Conservation (phyloP, 2,113 vertebrate genomes). For the Ploceus nigricollis region DNA sequence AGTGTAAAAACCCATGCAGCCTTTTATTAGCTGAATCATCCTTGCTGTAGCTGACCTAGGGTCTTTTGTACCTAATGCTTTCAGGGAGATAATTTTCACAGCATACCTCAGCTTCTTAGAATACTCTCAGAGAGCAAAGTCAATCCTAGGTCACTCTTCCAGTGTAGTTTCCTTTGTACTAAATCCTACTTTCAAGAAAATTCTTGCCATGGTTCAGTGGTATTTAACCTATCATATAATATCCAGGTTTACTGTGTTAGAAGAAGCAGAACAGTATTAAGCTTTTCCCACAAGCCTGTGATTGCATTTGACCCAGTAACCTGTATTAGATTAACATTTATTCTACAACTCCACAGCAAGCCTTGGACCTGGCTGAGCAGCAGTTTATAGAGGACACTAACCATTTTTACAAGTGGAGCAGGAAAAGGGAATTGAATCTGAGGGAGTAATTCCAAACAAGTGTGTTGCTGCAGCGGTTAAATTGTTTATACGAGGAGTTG, state of each 20-base stretch:
- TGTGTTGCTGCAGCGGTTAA: constrained; percentile 78
- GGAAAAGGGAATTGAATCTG: constrained; percentile 84
- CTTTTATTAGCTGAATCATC: constrained; percentile 60
- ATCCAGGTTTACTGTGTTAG: constrained; percentile 84
- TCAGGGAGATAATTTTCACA: constrained; percentile 67
- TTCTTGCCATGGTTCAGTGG: constrained; percentile 81
- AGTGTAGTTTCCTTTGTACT: constrained; percentile 79
- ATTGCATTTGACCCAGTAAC: constrained; percentile 87
- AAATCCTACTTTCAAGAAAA: constrained; percentile 84
- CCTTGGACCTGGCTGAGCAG: constrained; percentile 76
- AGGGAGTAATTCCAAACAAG: constrained; percentile 82
- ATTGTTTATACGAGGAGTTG: constrained; percentile 80
- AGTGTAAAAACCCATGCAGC: background rate
- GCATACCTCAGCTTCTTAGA: constrained; percentile 59
- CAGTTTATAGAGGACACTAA: constrained; percentile 82
- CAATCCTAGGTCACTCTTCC: constrained; percentile 79
- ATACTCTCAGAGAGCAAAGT: constrained; percentile 73
- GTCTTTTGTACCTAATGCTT: constrained; percentile 59
- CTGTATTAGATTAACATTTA: constrained; percentile 90
- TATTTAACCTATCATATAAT: constrained; percentile 87
- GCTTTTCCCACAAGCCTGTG: constrained; percentile 85
- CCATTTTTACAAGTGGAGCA: constrained; percentile 84
- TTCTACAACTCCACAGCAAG: constrained; percentile 82
- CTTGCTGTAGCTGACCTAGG: constrained; percentile 35
- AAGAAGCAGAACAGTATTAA: constrained; percentile 85